phyloP scores from a whole-genome alignment of 2,888 invertebrate species.

The Cerastis leucographa region DNA sequence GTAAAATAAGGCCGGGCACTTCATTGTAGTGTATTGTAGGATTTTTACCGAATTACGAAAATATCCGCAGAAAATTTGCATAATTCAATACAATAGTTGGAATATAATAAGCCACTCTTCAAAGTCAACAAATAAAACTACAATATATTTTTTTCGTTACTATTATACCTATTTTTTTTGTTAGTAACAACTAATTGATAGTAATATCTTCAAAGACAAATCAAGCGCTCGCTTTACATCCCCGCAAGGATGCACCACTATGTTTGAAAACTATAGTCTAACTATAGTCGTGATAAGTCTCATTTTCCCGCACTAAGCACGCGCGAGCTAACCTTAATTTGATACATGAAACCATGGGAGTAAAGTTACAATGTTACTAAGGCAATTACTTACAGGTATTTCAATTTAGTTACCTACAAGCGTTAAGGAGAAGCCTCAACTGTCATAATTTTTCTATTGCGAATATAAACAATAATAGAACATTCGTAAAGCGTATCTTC shows the following conservation, averaged over 20 bases:
- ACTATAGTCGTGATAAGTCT: too few relatives aligned
- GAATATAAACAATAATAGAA: slow-evolving; percentile 61
- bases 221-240: not conserved
- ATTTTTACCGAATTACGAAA: not conserved
- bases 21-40: not conserved
- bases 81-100: not conserved
- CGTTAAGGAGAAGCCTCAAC: slow-evolving; percentile 52
- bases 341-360: not conserved
- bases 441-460: slow-evolving; percentile 70
- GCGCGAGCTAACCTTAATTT: not conserved
- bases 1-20: not conserved
- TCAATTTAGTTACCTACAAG: not conserved
- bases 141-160: not conserved
- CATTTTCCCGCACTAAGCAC: not conserved
- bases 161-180: not conserved
- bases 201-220: not conserved
- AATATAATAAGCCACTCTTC: not conserved
- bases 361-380: not conserved
- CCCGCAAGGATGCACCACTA: not conserved
- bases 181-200: not conserved
- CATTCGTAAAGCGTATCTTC: slow-evolving; percentile 69
- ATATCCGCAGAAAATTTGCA: not conserved
- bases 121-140: not conserved
- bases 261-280: not conserved
- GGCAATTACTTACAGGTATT: not conserved